Percentiles rank a stretch among this genome's conserved stretches.
These are phyloP conservation scores for Pogonocichla stellata DNA, from an alignment of 2,113 vertebrate genomes.

Conservation along the genomic window DNA sequence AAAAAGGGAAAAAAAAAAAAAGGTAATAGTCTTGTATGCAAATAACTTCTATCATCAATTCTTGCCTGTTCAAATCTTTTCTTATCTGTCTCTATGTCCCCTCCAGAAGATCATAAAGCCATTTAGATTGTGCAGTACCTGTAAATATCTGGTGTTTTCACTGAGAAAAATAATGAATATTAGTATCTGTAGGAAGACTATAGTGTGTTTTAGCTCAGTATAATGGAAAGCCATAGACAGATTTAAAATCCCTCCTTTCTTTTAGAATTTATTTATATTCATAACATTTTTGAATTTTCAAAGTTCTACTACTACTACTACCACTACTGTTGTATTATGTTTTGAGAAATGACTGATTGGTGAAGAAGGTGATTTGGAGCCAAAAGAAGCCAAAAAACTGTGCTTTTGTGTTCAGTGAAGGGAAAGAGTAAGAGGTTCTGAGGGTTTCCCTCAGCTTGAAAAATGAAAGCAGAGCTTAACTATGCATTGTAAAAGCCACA, in stretches of 20 bases:
- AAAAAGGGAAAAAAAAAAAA: rapidly evolving
- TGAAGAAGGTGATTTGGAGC: neutral
- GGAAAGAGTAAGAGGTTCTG: neutral
- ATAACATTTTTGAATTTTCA: neutral
- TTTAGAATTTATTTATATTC: neutral
- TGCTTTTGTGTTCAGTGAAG: neutral
- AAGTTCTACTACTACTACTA: neutral
- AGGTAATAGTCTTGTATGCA: neutral
- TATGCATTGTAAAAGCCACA: neutral
- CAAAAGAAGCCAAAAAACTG: neutral
- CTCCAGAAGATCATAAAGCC: neutral
- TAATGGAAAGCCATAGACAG: neutral
- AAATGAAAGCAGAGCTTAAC: neutral
- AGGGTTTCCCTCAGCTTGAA: neutral
- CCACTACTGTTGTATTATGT: neutral
- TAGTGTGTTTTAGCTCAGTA: neutral
- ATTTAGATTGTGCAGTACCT: neutral
- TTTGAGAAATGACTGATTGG: neutral
- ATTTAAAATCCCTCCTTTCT: neutral
- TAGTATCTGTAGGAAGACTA: neutral
- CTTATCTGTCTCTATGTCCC: neutral
- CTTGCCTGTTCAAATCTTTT: neutral
- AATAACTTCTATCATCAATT: neutral
- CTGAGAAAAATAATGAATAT: neutral
- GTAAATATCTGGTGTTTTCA: neutral